Evolutionary conservation across 2,888 invertebrate genomes (phyloP), one percentile per base, ranked within the genome.

Genomic region (Leptopilina myrica): DNA sequence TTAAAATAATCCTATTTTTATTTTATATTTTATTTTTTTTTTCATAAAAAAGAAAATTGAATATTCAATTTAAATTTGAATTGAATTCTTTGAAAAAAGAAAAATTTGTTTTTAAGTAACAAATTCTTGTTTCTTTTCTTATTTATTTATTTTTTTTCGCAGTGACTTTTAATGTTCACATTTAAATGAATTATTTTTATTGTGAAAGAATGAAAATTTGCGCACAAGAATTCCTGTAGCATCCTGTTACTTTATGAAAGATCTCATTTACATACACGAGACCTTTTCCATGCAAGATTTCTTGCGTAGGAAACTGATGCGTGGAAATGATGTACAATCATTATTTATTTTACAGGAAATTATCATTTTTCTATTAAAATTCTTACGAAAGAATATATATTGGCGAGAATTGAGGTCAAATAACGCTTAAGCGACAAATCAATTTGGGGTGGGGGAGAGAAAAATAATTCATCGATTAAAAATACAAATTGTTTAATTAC

Each of bases 301-400:
- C 33, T 73, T 73, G 73, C 73, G 73, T 73, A 56, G 73, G 73
- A 73, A 73, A 73, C 56, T 26, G 20, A 73, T 53, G 73, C 53
- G 73, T 73, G 56, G 73, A 73, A 73, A 73, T 73, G 56, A 73
- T 73, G 53, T 26, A 69, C 67, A 73, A 49, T 53, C n/a, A 49
- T 1, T 69, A 69, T 33, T 9, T 8, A 73, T 26, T 14, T 8
- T 56, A 69, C 26, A 69, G 53, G 33, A 33, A 69, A 53, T 69
- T 53, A 49, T 46, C 9, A 49, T 49, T 11, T 56, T 33, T 56
- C 14, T 8, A 12, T 26, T 20, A 20, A n/a, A 56, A 56, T 33
- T n/a, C n/a, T 56, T 73, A 33, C 73, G 56, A 73, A 73, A 73
- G 73, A 73, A n/a, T 33, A 2, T 33, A 2, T 14, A 14, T 14